phyloP scores from a whole-genome alignment of 2,888 invertebrate species.

The Cheilosia urbana region DNA sequence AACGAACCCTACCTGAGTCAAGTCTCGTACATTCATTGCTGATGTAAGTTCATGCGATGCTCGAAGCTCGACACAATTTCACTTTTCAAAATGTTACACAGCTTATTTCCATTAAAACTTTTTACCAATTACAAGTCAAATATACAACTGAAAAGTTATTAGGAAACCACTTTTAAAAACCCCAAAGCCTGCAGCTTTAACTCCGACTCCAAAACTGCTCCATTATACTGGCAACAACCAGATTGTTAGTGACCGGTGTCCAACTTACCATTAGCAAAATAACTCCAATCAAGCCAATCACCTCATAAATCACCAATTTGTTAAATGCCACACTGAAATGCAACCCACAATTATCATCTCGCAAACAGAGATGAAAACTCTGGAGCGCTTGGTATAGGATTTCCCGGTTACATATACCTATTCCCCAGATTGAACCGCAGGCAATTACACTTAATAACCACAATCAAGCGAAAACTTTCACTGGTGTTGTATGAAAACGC shows the following conservation, averaged over 20 bases:
- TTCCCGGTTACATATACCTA: conserved; percentile 35
- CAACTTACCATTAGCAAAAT: neutral
- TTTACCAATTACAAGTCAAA: too few relatives aligned
- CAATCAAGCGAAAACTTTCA: conserved; percentile 61
- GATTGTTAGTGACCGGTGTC: neutral
- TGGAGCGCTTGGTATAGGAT: conserved; percentile 31
- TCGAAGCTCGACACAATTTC: too few relatives aligned
- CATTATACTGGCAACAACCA: neutral
- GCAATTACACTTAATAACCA: conserved; percentile 64
- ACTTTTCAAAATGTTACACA: too few relatives aligned
- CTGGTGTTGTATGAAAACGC: conserved; percentile 43
- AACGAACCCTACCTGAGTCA: too few relatives aligned
- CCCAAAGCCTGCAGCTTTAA: too few relatives aligned
- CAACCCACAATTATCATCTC: conserved; percentile 36
- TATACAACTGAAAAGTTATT: too few relatives aligned
- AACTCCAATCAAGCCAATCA: conserved; percentile 5
- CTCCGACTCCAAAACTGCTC: too few relatives aligned
- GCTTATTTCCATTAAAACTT: too few relatives aligned
- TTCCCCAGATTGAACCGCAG: conserved; percentile 18
- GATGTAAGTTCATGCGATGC: too few relatives aligned
- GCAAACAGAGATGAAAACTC: conserved; percentile 27
- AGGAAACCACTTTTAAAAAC: too few relatives aligned
- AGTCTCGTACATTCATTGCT: too few relatives aligned
- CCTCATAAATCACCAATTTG: conserved; percentile 32
- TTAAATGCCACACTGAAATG: conserved; percentile 10